Evolutionary conservation across 2,888 invertebrate genomes (phyloP).

Genomic region (Plebejus argus): DNA sequence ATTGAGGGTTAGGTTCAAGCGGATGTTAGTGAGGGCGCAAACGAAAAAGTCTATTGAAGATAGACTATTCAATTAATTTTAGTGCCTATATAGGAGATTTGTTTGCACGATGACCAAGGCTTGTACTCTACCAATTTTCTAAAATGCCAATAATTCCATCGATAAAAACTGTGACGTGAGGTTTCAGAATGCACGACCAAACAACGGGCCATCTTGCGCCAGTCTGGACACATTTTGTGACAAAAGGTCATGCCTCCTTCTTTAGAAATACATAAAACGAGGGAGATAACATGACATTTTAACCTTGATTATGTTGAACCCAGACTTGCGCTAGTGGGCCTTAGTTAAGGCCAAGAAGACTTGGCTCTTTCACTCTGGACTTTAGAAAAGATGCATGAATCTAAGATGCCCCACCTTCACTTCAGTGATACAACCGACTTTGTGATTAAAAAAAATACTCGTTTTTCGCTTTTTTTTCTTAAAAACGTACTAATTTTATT

Average conservation of each 20-base stretch:
- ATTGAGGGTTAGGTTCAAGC: not conserved
- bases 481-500: not conserved
- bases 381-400: not conserved
- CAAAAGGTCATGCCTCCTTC: not conserved
- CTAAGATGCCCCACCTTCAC: not conserved
- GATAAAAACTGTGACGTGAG: not conserved
- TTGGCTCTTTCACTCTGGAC: not conserved
- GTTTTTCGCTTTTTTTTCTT: conserved; percentile 12
- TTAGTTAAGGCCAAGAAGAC: not conserved
- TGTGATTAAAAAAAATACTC: conserved; percentile 17
- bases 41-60: conserved; percentile 2
- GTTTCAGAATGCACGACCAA: not conserved
- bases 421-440: not conserved
- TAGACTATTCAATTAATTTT: conserved; percentile 24
- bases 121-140: not conserved
- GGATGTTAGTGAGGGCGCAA: not conserved
- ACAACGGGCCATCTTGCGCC: not conserved
- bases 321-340: not conserved
- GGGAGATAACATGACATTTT: not conserved
- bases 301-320: not conserved
- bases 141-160: not conserved
- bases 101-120: conserved; percentile 29
- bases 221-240: not conserved
- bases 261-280: not conserved
- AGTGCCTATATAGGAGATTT: conserved; percentile 28